Conservation (phyloP, 2,113 vertebrate species). For the Riparia riparia region DNA sequence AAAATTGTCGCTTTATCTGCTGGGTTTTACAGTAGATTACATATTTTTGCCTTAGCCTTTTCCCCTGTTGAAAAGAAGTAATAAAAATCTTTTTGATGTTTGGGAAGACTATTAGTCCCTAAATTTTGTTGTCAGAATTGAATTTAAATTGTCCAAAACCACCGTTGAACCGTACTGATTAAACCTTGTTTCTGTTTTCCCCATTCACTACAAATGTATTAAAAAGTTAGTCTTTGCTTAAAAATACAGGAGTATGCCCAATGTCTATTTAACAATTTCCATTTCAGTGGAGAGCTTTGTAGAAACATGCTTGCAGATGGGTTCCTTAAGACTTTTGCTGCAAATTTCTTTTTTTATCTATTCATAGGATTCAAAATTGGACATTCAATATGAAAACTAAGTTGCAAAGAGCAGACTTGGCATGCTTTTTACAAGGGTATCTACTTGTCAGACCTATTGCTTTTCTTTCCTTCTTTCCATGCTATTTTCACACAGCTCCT, state of each 20-base stretch:
- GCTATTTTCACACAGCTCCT: constrained; percentile 55
- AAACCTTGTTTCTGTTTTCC: neutral
- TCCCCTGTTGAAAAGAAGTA: neutral
- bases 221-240: neutral
- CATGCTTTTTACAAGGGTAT: neutral
- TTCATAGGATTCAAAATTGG: neutral
- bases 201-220: neutral
- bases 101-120: neutral
- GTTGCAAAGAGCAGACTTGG: neutral
- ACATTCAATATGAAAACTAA: neutral
- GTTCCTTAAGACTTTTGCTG: neutral
- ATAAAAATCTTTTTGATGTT: neutral
- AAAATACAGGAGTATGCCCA: neutral
- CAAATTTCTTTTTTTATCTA: neutral
- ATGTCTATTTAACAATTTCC: neutral
- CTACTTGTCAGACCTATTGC: constrained; percentile 37
- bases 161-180: neutral
- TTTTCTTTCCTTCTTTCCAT: constrained; percentile 34
- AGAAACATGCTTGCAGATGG: neutral
- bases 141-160: neutral
- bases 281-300: neutral
- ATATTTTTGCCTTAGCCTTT: neutral
- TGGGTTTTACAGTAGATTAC: neutral
- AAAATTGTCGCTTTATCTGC: neutral
- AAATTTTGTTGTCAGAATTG: neutral